Evolutionary conservation across 2,113 vertebrate genomes (phyloP), one percentile per base, ranked within the genome.

Genomic region (Carassius gibelio): DNA sequence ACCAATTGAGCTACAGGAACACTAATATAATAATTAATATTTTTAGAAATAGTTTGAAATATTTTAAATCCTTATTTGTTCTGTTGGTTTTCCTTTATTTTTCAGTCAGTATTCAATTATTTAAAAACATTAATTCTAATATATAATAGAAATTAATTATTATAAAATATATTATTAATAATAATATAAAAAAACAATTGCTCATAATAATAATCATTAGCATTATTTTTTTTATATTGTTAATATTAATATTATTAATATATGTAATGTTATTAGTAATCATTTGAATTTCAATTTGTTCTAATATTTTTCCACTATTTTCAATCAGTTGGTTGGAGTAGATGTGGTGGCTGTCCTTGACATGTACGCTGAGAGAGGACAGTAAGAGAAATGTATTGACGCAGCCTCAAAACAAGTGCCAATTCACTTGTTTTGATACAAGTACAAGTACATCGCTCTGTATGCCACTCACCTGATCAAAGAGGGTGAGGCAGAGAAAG

Each of bases 361-460:
- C 89, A 92, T 99, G 89, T 99, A 99, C 0, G 96, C 93, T 21
- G 97, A 99, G 85, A 94, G 95, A 90, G 96, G 96, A 69, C 97
- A 99, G 85, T 99, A 98, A 97, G 97, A 97, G 19, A 99, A 98
- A 90, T 99, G 97, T 92, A 93, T 99, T 38, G 97, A 98, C 14
- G 97, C 96, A 0, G 97, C 98, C 0, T 95, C 96, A 23, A 98
- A 98, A 89, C 98, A 99, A 97, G 98, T 97, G 90, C 45, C 11
- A 68, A n/a, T 71, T 13, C 3, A n/a, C n/a, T n/a, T n/a, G n/a
- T n/a, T n/a, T n/a, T n/a, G n/a, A n/a, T n/a, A n/a, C n/a, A n/a
- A n/a, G n/a, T n/a, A n/a, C n/a, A n/a, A n/a, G 84, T 99, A 98
- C 0, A 92, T 97, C 0, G 97, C 97, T 77, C 93, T 98, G 38